These are phyloP conservation scores for Phalera bucephala DNA, from an alignment of 2,888 invertebrate species.

Conservation along the genomic window DNA sequence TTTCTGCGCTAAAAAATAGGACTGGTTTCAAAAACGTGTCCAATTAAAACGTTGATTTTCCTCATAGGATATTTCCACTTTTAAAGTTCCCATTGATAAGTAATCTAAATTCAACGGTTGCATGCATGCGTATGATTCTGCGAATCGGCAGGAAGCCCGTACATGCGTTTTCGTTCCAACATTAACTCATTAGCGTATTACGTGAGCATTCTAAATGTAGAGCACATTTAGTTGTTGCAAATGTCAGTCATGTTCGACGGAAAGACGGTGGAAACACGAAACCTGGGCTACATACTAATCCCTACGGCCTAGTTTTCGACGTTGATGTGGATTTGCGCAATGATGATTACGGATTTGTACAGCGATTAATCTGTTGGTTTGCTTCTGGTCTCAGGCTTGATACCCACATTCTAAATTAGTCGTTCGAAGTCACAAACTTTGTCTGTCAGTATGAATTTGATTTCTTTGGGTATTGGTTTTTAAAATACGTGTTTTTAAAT, in stretches of 20 bases:
- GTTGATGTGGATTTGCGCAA: background rate
- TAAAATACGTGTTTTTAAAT: too few relatives aligned
- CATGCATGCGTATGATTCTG: slow-evolving; percentile 36
- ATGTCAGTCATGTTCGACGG: slow-evolving; percentile 8
- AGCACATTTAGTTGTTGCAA: slow-evolving; percentile 16
- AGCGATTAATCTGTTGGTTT: too few relatives aligned
- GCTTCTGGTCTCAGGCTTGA: too few relatives aligned
- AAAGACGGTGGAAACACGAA: slow-evolving; percentile 2
- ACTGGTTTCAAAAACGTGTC: too few relatives aligned
- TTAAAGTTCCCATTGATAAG: slow-evolving; percentile 2
- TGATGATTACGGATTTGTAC: too few relatives aligned
- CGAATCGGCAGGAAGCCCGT: slow-evolving; percentile 50
- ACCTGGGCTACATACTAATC: background rate
- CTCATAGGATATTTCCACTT: too few relatives aligned
- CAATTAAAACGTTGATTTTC: too few relatives aligned
- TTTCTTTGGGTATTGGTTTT: too few relatives aligned
- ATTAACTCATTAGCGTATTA: slow-evolving; percentile 33
- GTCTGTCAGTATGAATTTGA: too few relatives aligned
- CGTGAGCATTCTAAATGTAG: slow-evolving; percentile 38
- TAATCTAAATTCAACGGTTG: slow-evolving; percentile 19
- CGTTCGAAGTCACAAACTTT: too few relatives aligned
- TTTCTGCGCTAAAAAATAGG: too few relatives aligned
- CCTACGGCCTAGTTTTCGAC: background rate
- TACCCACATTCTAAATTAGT: too few relatives aligned
- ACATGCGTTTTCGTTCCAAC: slow-evolving; percentile 33